Evolutionary conservation across 1,140 invertebrate genomes (phyloP).

Genomic region (Nephotettix cincticeps): DNA sequence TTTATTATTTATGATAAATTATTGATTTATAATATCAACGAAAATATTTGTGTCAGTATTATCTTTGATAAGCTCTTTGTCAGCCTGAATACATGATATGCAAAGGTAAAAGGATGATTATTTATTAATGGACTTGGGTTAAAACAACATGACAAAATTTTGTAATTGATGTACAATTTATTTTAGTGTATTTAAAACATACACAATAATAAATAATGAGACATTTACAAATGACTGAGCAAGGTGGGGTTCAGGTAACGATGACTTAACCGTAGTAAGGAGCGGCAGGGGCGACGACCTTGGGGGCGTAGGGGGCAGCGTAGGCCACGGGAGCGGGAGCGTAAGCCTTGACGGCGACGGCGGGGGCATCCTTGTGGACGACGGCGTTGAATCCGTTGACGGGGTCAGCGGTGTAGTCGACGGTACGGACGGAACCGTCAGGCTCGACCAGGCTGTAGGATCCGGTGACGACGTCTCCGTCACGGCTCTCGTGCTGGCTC

Average conservation of each 20-base stretch:
- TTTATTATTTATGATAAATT: too few species aligned
- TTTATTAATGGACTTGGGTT: too few species aligned
- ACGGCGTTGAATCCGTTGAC: constrained; percentile 36
- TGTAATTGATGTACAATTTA: background rate
- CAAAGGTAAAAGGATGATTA: too few species aligned
- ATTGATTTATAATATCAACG: too few species aligned
- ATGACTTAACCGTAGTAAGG: constrained; percentile 35
- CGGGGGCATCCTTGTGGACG: constrained; percentile 32
- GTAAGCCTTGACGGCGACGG: constrained; percentile 43
- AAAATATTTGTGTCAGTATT: too few species aligned
- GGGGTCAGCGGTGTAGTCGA: constrained; percentile 41
- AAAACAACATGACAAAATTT: too few species aligned
- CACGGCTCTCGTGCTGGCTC: constrained; percentile 62
- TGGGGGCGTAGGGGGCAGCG: constrained; percentile 23
- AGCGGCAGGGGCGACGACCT: constrained; percentile 36
- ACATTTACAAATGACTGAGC: constrained; percentile 6
- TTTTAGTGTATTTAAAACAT: constrained; percentile 27
- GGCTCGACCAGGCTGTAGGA: constrained; percentile 59
- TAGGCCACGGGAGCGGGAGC: constrained; percentile 28
- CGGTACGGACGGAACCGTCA: constrained; percentile 43
- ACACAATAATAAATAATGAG: constrained; percentile 26
- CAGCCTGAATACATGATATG: too few species aligned
- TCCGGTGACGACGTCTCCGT: constrained; percentile 66
- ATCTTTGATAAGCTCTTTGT: too few species aligned
- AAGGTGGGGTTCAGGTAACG: background rate